A percentile compares a stretch with the other conserved stretches of the same genome.
These are phyloP conservation scores for Sphaeridia pumilis DNA, from an alignment of 2,888 invertebrate species.

Conservation along the genomic window DNA sequence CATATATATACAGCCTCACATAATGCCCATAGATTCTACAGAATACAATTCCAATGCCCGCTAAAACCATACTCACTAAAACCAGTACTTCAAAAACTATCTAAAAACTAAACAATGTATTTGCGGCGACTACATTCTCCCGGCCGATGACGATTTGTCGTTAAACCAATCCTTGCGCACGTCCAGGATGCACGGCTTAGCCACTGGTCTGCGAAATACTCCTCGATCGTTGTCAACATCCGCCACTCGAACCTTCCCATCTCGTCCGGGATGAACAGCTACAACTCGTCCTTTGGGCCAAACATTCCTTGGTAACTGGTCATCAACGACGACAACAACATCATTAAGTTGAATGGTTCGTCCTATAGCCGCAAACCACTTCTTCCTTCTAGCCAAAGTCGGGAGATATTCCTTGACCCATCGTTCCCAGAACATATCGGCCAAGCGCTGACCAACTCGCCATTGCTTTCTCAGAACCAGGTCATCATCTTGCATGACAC, in stretches of 20 bases:
- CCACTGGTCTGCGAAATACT: constrained; percentile 1
- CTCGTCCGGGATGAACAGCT: not conserved
- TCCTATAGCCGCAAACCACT: constrained; percentile 16
- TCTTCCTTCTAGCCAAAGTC: constrained; percentile 16
- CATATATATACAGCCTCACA: too few relatives aligned
- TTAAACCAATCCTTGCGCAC: not conserved
- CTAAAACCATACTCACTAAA: too few relatives aligned
- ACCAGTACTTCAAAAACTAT: too few relatives aligned
- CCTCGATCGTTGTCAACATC: not conserved
- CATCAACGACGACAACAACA: not conserved
- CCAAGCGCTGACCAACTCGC: constrained; percentile 19
- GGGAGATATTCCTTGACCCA: constrained; percentile 30
- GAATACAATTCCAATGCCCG: too few relatives aligned
- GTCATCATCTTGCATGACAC: constrained; percentile 12
- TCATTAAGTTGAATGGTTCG: not conserved
- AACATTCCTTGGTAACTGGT: not conserved
- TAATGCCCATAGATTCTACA: too few relatives aligned
- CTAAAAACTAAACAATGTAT: too few relatives aligned
- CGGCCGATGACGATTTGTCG: not conserved
- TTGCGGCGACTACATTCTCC: not conserved
- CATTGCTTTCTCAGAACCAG: constrained; percentile 13
- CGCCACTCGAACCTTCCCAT: constrained; percentile 1
- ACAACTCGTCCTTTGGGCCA: constrained; percentile 1
- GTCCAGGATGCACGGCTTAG: constrained; percentile 2
- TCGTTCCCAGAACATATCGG: constrained; percentile 26